phyloP scores from a whole-genome alignment of 1,140 invertebrate genomes.

The Proctacanthus coquilletti region DNA sequence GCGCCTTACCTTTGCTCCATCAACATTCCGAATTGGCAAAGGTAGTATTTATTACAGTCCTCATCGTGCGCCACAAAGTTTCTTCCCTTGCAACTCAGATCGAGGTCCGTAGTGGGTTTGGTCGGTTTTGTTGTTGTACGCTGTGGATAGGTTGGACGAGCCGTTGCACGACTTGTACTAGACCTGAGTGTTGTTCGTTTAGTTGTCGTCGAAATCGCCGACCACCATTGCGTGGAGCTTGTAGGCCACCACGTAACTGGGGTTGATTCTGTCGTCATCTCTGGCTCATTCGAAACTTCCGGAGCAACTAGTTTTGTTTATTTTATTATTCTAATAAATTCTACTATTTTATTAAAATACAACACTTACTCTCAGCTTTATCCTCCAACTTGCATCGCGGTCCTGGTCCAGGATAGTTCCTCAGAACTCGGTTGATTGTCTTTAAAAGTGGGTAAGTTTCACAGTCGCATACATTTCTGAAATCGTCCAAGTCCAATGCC shows the following conservation, averaged over 20 bases:
- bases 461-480: constrained; percentile 58
- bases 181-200: not conserved
- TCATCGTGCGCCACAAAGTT: constrained; percentile 43
- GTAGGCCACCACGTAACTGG: not conserved
- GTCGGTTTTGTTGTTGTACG: constrained; percentile 8
- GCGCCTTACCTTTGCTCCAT: constrained; percentile 35
- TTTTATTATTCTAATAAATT: not conserved
- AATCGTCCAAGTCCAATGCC: constrained; percentile 62
- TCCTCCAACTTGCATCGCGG: constrained; percentile 21
- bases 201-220: not conserved
- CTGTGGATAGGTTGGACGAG: constrained; percentile 2
- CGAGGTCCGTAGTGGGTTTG: constrained; percentile 11
- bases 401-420: constrained; percentile 37
- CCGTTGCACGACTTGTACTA: constrained; percentile 7
- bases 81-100: constrained; percentile 38
- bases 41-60: constrained; percentile 65
- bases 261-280: not conserved
- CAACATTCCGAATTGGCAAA: constrained; percentile 55
- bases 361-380: constrained; percentile 17
- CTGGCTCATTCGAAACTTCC: not conserved
- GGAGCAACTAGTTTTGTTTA: not conserved
- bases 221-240: not conserved
- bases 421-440: constrained; percentile 58
- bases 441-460: constrained; percentile 63
- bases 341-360: not conserved